phyloP scores from a whole-genome alignment of 2,888 invertebrate species.

The Cerceris rybyensis region DNA sequence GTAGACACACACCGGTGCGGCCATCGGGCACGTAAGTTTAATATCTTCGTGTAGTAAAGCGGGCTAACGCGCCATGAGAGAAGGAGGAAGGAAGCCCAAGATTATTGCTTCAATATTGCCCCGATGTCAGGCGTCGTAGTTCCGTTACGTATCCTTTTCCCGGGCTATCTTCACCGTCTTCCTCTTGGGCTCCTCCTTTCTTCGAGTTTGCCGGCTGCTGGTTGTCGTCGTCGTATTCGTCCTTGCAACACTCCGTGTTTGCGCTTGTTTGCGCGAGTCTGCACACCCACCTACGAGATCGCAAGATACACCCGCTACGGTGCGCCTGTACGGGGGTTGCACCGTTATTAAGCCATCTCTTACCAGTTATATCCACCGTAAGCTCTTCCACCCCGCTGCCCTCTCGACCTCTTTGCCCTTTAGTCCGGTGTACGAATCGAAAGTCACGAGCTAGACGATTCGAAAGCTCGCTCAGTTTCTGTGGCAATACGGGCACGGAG shows the following conservation, averaged over 20 bases:
- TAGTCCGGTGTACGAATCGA: conserved; percentile 22
- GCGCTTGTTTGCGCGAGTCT: background rate
- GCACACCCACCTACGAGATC: background rate
- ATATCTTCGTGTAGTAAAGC: conserved; percentile 70
- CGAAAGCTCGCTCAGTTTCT: background rate
- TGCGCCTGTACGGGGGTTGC: conserved; percentile 62
- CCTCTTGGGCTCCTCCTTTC: conserved; percentile 25
- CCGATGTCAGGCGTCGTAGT: conserved; percentile 74
- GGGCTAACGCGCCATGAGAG: conserved; percentile 45
- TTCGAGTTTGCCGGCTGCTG: conserved; percentile 8
- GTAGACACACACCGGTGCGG: conserved; percentile 18
- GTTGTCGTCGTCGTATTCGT: background rate
- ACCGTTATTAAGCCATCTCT: conserved; percentile 80
- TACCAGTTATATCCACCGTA: conserved; percentile 74
- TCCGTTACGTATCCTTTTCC: conserved; percentile 65
- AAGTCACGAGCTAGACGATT: conserved; percentile 27
- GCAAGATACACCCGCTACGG: conserved; percentile 18
- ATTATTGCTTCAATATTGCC: conserved; percentile 81
- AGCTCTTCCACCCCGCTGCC: conserved; percentile 34
- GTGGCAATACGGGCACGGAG: background rate
- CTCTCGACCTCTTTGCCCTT: conserved; percentile 4
- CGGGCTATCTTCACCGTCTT: conserved; percentile 1
- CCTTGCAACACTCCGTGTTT: conserved; percentile 10
- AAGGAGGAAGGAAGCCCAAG: conserved; percentile 65
- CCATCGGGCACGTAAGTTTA: conserved; percentile 65